These are phyloP conservation scores for Anser cygnoides DNA, from an alignment of 2,113 vertebrate species.

Conservation along the genomic window DNA sequence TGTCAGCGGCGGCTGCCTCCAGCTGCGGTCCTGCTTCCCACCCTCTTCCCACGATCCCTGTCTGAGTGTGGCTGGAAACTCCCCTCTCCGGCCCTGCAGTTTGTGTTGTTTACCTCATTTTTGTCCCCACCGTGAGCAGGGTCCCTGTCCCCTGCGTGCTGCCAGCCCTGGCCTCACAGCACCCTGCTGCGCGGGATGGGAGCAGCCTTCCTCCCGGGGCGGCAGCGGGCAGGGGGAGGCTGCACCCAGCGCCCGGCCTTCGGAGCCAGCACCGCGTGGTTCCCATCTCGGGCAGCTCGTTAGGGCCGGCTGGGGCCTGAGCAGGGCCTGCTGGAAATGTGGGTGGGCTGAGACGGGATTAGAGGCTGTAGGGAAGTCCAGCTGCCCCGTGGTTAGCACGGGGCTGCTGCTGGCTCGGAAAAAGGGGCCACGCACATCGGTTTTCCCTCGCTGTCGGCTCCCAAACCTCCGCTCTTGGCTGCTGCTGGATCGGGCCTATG, in stretches of 20 bases:
- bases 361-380: neutral
- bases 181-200: fast-evolving
- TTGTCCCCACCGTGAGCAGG: neutral
- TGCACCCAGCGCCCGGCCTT: neutral
- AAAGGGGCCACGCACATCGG: fast-evolving
- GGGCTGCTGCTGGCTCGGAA: neutral
- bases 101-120: neutral
- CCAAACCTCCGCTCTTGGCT: fast-evolving
- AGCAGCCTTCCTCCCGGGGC: neutral
- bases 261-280: neutral
- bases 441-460: neutral
- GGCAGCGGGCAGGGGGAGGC: neutral
- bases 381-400: neutral
- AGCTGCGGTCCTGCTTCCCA: neutral
- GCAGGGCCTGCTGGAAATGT: neutral
- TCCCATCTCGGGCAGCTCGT: neutral
- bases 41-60: neutral
- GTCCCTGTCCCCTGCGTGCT: neutral
- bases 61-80: neutral
- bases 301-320: neutral
- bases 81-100: neutral
- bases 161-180: neutral
- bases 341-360: neutral
- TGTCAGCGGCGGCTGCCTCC: fast-evolving
- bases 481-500: neutral